These are phyloP conservation scores for Troglohyphantes excavatus DNA, from an alignment of 2,888 invertebrate species.

Conservation along the genomic window DNA sequence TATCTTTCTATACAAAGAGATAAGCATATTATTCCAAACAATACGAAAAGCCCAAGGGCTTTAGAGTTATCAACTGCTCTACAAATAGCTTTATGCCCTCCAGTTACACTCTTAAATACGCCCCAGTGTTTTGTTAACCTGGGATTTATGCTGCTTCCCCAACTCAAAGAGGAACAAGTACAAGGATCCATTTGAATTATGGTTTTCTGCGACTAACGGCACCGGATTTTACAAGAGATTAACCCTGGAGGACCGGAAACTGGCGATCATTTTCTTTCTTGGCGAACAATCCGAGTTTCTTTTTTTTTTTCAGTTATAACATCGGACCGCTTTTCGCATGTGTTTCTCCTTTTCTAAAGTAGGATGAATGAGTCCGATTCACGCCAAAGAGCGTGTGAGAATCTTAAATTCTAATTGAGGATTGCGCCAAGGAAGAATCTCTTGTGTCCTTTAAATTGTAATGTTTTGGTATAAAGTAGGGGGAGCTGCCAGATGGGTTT, in stretches of 20 bases:
- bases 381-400: constrained; percentile 54
- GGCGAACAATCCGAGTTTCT: background rate
- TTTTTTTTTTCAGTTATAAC: background rate
- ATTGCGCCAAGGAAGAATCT: constrained; percentile 11
- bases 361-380: constrained; percentile 44
- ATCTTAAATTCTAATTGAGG: constrained; percentile 62
- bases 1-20: too few species aligned
- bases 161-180: background rate
- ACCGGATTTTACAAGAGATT: constrained; percentile 53
- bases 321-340: constrained; percentile 5
- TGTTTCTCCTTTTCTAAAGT: constrained; percentile 17
- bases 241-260: constrained; percentile 20
- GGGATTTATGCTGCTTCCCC: background rate
- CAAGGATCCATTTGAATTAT: background rate
- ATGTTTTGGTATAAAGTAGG: too few species aligned
- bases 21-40: too few species aligned
- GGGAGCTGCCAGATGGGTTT: too few species aligned
- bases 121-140: constrained; percentile 9
- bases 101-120: background rate
- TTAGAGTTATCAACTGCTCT: too few species aligned
- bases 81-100: too few species aligned
- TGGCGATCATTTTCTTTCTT: constrained; percentile 20
- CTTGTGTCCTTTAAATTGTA: too few species aligned
- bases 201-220: background rate
- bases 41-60: too few species aligned